Evolutionary conservation across 1,140 invertebrate genomes (phyloP), one percentile per base, ranked within the genome.

Genomic region (Rhizoglyphus robini): DNA sequence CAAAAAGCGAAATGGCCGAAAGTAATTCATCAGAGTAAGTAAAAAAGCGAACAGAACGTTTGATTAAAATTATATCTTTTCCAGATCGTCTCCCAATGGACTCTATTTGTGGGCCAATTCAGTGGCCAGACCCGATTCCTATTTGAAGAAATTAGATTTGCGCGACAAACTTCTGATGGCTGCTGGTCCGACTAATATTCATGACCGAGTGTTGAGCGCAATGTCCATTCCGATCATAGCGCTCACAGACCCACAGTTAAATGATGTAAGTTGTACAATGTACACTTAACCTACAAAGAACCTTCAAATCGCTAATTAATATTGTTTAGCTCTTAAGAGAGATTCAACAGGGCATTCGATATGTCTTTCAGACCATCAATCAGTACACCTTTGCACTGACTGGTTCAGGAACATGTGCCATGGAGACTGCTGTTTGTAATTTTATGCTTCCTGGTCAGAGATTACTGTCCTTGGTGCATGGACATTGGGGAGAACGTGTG

Each of bases 331-430:
- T 60, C 82, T 87, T 57, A 20, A 20, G 88, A 72, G 88, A 93
- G 62, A 83, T 90, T 23, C 88, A 89, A 73, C 80, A 76, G 49
- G 88, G 89, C 11, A 77, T 91, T 13, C 81, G 84, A 67, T 92
- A 93, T 71, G 74, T 84, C 2, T 92, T 93, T 71, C 89, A 93
- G 81, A 93, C 90, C 0, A 79, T 79, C 34, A 90, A 88, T 72
- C 74, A 79, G 1, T 76, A 88, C 49, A 89, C 89, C 2, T 80
- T 92, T 68, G 86, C 84, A 13, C 75, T 89, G 1, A 86, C 85
- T 71, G 84, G 85, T 0, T 83, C 88, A 29, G 89, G 87, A 13
- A 88, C 91, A 75, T 81, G 80, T 27, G 89, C 84, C 0, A 90
- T 92, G 85, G 89, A 93, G 73, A 80, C 87, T 0, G 79, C 86